Evolutionary conservation across 2,888 invertebrate genomes (phyloP).

Genomic region (Masnerella sp.): DNA sequence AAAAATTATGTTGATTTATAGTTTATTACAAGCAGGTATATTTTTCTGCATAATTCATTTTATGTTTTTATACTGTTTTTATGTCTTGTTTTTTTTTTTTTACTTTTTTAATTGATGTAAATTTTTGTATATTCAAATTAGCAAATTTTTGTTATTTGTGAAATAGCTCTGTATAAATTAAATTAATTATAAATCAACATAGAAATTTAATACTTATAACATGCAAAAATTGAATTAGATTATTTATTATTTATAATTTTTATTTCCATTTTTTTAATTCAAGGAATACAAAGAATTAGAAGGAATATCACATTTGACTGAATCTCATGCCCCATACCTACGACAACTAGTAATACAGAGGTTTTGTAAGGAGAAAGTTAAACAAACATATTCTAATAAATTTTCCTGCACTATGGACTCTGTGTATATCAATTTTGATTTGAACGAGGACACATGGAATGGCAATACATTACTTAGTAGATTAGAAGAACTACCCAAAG

Average conservation of each 20-base stretch:
- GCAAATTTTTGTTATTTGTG: no score
- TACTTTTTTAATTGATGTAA: no score
- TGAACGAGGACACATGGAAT: conserved; percentile 52
- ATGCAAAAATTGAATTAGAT: background rate
- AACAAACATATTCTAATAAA: conserved; percentile 36
- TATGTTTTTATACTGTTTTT: no score
- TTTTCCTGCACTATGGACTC: conserved; percentile 64
- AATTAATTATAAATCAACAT: background rate
- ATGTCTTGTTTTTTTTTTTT: no score
- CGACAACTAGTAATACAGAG: conserved; percentile 71
- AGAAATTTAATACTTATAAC: no score
- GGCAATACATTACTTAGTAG: conserved; percentile 61
- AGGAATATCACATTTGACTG: conserved; percentile 70
- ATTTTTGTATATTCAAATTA: no score
- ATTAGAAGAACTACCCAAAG: conserved; percentile 69
- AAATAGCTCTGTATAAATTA: no score
- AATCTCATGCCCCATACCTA: conserved; percentile 71
- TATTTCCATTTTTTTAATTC: background rate
- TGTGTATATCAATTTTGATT: conserved; percentile 62
- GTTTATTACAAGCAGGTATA: no score
- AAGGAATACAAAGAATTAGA: conserved; percentile 66
- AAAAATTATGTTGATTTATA: no score
- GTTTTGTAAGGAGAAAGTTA: conserved; percentile 66
- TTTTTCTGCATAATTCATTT: no score
- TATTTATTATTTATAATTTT: background rate